Base-by-base conservation (phyloP, 2,888 invertebrate genomes). In the Timema cristinae region DNA sequence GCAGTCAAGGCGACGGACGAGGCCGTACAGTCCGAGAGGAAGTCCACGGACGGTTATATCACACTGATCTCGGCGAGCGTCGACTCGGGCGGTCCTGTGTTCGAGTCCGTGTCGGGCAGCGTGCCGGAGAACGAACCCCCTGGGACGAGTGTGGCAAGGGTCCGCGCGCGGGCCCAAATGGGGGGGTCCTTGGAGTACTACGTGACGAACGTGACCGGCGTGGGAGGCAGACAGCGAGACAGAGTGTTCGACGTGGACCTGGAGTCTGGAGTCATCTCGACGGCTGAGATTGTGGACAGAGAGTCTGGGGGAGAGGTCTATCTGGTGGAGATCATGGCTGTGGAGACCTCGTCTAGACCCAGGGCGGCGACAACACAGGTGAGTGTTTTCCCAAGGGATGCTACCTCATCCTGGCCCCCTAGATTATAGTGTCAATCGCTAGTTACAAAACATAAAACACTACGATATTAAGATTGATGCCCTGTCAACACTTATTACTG, bases 191-290 rank as follows among this genome's bases (percentile, higher is more conserved):
- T 96, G 81, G 94, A 95, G 82, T 97, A 94, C 85, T 96, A 94
- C 84, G 91, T 97, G 82, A 94, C 94, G 78, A 83, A 83, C 76
- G 83, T 86, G 75, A 84, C 83, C 11, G 83, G 79, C 73, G 89
- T 88, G 81, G 84, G 82, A 76, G 91, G 90, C 75, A 86, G 85
- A 77, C 92, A 93, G 84, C 93, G 93, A 80, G 94, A 95, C 84
- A 88, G 94, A 79, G 86, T 95, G 78, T 98, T 98, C 82, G 94
- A 94, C 80, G 92, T 98, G 79, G 95, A 97, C 84, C 89, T 92
- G 47, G 91, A 92, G 77, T 85, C 93, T 79, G 97, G 97, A 67
- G 91, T 94, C 78, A 84, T 98, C 77, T 93, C 93, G 66, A 95
- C 95, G 15, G 93, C 94, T 15, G 90, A 89, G 66, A 87, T 90